Evolutionary conservation across 2,888 invertebrate species (phyloP).

Genomic region (Monochamus alternatus): DNA sequence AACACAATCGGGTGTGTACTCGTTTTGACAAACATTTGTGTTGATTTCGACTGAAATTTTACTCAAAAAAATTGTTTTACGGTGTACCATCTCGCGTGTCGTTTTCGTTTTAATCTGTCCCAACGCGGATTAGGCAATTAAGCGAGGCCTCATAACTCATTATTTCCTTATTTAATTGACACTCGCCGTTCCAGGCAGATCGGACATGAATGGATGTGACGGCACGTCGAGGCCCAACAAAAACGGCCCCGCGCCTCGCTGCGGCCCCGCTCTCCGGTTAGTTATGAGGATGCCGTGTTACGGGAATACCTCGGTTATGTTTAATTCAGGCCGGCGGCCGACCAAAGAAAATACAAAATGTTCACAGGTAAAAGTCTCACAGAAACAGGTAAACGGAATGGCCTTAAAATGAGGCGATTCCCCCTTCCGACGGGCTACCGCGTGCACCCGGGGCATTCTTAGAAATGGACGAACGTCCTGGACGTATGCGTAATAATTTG

Average conservation of each 20-base stretch:
- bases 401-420: conserved; percentile 47
- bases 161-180: conserved; percentile 10
- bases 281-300: conserved; percentile 34
- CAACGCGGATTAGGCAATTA: neutral
- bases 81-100: too few species aligned
- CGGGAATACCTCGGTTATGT: conserved; percentile 37
- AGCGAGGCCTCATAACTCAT: neutral
- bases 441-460: conserved; percentile 23
- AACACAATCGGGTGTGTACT: too few species aligned
- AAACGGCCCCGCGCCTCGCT: conserved; percentile 2
- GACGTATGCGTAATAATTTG: conserved; percentile 27
- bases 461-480: conserved; percentile 26
- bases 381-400: conserved; percentile 52
- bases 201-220: conserved; percentile 12
- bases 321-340: conserved; percentile 44
- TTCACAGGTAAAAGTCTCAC: conserved; percentile 53
- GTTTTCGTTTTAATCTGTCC: too few species aligned
- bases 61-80: too few species aligned
- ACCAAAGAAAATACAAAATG: conserved; percentile 51
- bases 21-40: too few species aligned
- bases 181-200: neutral
- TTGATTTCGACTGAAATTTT: too few species aligned
- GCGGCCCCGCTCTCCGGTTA: conserved; percentile 23
- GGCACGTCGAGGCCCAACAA: conserved; percentile 2
- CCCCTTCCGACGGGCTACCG: conserved; percentile 43